These are phyloP conservation scores for Glaucidium brasilianum DNA, from an alignment of 2,113 vertebrate species.

Conservation along the genomic window DNA sequence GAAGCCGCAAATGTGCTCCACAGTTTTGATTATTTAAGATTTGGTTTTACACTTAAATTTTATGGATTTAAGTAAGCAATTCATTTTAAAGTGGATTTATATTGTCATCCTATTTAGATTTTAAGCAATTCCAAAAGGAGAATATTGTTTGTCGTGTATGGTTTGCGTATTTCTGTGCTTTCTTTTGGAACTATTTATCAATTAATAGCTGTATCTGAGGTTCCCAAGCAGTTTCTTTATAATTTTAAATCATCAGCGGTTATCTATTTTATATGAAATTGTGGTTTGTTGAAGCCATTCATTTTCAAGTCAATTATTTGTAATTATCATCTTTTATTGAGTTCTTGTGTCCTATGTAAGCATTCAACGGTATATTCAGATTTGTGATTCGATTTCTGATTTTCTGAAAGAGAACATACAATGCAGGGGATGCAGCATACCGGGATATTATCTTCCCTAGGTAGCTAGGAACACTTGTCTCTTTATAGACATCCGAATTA, in stretches of 20 bases:
- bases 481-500: background rate
- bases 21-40: background rate
- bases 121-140: background rate
- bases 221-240: background rate
- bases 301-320: conserved; percentile 30
- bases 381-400: background rate
- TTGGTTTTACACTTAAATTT: background rate
- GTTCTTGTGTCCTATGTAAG: background rate
- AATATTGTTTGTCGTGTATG: background rate
- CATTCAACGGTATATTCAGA: background rate
- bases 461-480: background rate
- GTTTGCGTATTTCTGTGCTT: background rate
- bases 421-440: background rate
- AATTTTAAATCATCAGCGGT: background rate
- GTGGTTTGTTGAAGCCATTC: background rate
- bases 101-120: background rate
- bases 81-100: background rate
- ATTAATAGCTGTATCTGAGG: background rate
- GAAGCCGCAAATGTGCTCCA: background rate
- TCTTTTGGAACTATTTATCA: background rate
- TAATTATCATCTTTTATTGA: conserved; percentile 12
- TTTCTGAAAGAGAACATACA: background rate
- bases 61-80: background rate
- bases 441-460: background rate
- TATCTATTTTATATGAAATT: background rate